Evolutionary conservation across 2,797 vertebrate species (phyloP).

Genomic region (Malurus leucopterus): DNA sequence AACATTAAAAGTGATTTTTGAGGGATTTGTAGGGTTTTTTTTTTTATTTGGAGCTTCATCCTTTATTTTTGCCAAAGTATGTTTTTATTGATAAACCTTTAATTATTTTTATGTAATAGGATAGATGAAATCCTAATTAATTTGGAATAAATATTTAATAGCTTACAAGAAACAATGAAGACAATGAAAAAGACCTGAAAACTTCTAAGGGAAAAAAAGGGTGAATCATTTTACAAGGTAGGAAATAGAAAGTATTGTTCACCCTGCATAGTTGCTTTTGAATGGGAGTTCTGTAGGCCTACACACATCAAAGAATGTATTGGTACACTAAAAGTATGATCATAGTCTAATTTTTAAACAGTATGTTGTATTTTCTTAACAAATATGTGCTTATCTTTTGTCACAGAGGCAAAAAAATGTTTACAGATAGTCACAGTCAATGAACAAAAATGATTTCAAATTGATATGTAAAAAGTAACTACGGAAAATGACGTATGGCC

Average conservation of each 20-base stretch:
- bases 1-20: neutral
- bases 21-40: accelerated
- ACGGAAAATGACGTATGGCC: neutral
- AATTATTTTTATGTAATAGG: neutral
- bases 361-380: neutral
- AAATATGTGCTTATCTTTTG: neutral
- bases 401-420: neutral
- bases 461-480: neutral
- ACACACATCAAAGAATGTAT: neutral
- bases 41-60: neutral
- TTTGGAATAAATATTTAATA: neutral
- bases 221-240: neutral
- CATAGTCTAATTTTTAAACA: neutral
- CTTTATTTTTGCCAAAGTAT: neutral
- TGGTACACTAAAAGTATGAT: neutral
- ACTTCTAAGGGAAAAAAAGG: neutral
- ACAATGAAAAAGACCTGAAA: neutral
- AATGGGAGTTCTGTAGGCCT: neutral
- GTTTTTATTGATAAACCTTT: neutral
- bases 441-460: neutral
- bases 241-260: neutral
- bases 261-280: neutral
- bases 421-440: neutral
- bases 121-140: neutral
- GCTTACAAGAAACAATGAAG: neutral